Conservation (phyloP, 2,113 vertebrate species). For the Dicrurus megarhynchus region DNA sequence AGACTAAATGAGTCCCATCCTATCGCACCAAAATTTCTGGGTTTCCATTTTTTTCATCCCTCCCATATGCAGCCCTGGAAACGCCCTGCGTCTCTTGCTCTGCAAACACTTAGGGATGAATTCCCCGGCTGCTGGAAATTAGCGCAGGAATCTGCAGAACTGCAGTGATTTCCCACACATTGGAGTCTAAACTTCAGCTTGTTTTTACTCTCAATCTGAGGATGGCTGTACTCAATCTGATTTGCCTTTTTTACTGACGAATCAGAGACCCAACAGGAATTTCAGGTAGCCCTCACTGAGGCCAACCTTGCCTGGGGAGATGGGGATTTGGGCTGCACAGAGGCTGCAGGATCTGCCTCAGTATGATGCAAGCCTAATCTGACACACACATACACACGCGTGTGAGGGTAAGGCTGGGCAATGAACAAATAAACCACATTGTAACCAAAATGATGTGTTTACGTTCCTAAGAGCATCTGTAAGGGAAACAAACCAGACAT, state of each 20-base stretch:
- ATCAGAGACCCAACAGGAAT: neutral
- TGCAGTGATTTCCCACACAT: neutral
- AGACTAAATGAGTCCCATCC: slow-evolving; percentile 27
- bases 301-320: neutral
- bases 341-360: neutral
- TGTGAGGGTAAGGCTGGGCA: neutral
- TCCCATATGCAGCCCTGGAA: neutral
- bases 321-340: neutral
- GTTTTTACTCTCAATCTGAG: neutral
- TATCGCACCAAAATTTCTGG: neutral
- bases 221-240: neutral
- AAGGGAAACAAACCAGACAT: slow-evolving; percentile 50
- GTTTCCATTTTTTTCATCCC: neutral
- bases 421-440: slow-evolving; percentile 22
- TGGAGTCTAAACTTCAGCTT: neutral
- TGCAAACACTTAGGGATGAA: neutral
- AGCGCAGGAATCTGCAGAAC: neutral
- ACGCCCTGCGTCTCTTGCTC: neutral
- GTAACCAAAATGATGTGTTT: slow-evolving; percentile 63
- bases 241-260: neutral
- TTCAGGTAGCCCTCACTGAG: neutral
- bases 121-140: neutral
- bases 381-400: neutral
- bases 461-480: slow-evolving; percentile 53
- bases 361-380: neutral